Evolutionary conservation across 2,113 vertebrate genomes (phyloP).

Genomic region (Melanostigma gelatinosum): DNA sequence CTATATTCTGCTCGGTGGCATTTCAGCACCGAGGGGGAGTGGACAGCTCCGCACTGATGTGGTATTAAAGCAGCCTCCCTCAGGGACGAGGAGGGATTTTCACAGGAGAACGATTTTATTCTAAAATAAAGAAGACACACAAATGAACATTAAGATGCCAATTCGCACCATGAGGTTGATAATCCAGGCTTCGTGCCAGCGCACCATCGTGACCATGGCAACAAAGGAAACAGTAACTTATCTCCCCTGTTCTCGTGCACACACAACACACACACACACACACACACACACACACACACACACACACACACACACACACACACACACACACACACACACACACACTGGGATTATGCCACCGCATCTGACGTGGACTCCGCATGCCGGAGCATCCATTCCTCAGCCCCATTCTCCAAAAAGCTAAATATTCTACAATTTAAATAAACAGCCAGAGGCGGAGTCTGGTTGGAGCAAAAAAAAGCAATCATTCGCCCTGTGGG

Average conservation of each 20-base stretch:
- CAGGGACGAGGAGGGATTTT: not conserved
- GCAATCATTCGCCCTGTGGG: constrained; percentile 17
- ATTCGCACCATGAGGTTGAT: constrained; percentile 6
- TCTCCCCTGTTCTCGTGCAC: not conserved
- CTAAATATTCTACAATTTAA: constrained; percentile 48
- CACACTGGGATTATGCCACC: not conserved
- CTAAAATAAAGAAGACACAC: not conserved
- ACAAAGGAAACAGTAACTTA: constrained; percentile 70
- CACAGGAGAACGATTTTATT: not conserved
- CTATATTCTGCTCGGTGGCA: constrained; percentile 19
- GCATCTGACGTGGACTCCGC: constrained; percentile 15
- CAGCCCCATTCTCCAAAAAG: not conserved
- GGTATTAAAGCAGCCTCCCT: constrained; percentile 8
- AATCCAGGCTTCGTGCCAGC: constrained; percentile 24
- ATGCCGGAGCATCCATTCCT: constrained; percentile 8
- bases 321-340: too few relatives aligned
- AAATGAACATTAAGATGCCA: not conserved
- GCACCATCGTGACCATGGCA: constrained; percentile 69
- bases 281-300: too few relatives aligned
- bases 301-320: not conserved
- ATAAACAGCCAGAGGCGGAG: constrained; percentile 48
- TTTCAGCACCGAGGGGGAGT: constrained; percentile 73
- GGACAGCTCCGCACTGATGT: constrained; percentile 76
- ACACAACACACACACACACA: too few relatives aligned
- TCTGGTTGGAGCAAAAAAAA: constrained; percentile 12